Percentiles rank a stretch among this genome's conserved stretches.
These are phyloP conservation scores for Caenorhabditis sp. DNA, from an alignment of 2,888 invertebrate genomes.

Conservation along the genomic window DNA sequence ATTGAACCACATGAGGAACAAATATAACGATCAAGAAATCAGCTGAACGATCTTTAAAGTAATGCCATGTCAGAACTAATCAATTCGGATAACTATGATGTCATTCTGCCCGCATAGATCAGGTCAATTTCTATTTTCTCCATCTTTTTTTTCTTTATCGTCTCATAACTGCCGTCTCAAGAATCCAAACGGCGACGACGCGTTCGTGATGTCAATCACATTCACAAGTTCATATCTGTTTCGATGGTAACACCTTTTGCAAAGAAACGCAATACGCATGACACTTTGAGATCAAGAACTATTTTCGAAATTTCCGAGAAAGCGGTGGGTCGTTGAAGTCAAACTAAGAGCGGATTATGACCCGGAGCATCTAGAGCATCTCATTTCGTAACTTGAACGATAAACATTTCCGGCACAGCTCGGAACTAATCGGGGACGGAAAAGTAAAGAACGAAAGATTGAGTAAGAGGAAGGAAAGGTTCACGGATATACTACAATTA, in stretches of 20 bases:
- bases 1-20: too few relatives aligned
- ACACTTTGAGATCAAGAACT: constrained; percentile 28
- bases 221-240: constrained; percentile 27
- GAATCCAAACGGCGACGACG: background rate
- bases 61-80: too few relatives aligned
- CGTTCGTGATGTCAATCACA: too few relatives aligned
- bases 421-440: too few relatives aligned
- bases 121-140: background rate
- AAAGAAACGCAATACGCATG: too few relatives aligned
- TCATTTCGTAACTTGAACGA: too few relatives aligned
- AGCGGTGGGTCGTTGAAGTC: background rate
- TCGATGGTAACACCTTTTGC: constrained; percentile 17
- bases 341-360: constrained; percentile 13
- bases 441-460: too few relatives aligned
- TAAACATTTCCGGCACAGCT: too few relatives aligned
- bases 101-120: background rate
- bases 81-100: background rate
- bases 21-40: constrained; percentile 4
- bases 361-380: background rate
- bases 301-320: background rate
- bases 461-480: too few relatives aligned
- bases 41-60: constrained; percentile 7
- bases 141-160: background rate
- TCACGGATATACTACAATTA: too few relatives aligned
- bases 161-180: background rate